Conservation (phyloP, 2,888 invertebrate genomes). For the Sisyra nigra region DNA sequence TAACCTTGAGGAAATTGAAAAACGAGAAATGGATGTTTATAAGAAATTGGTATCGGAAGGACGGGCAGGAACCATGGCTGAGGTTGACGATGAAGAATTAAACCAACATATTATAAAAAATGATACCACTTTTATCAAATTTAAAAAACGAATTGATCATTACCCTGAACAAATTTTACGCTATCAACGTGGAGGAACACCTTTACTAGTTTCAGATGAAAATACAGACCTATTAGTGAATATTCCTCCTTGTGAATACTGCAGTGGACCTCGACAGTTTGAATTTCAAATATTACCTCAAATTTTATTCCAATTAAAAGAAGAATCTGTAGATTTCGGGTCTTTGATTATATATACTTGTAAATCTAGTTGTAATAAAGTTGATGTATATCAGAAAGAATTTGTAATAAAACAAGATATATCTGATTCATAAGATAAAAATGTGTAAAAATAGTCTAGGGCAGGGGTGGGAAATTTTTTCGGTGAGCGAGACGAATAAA, state of each 20-base stretch:
- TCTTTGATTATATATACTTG: conserved; percentile 77
- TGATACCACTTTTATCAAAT: conserved; percentile 65
- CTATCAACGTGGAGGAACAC: conserved; percentile 62
- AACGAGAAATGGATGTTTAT: conserved; percentile 34
- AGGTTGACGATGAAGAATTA: conserved; percentile 51
- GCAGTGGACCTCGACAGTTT: conserved; percentile 62
- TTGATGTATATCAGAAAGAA: conserved; percentile 57
- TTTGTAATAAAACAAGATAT: conserved; percentile 77
- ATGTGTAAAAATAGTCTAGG: too few species aligned
- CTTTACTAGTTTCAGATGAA: conserved; percentile 68
- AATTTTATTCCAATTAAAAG: conserved; percentile 22
- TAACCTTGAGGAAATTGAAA: conserved; percentile 21
- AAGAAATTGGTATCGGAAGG: conserved; percentile 26
- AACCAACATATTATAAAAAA: conserved; percentile 48
- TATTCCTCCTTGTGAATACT: conserved; percentile 59
- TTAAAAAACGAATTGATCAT: conserved; percentile 48
- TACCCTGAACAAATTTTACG: conserved; percentile 62
- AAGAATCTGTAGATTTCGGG: conserved; percentile 68
- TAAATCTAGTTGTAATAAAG: conserved; percentile 48
- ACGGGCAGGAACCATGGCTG: conserved; percentile 43
- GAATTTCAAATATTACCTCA: conserved; percentile 61
- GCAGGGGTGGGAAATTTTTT: too few species aligned
- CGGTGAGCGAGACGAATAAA: too few species aligned
- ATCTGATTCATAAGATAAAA: too few species aligned
- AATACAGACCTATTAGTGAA: conserved; percentile 28